Evolutionary conservation across 2,888 invertebrate genomes (phyloP).

Genomic region (Ophion slaviceki): DNA sequence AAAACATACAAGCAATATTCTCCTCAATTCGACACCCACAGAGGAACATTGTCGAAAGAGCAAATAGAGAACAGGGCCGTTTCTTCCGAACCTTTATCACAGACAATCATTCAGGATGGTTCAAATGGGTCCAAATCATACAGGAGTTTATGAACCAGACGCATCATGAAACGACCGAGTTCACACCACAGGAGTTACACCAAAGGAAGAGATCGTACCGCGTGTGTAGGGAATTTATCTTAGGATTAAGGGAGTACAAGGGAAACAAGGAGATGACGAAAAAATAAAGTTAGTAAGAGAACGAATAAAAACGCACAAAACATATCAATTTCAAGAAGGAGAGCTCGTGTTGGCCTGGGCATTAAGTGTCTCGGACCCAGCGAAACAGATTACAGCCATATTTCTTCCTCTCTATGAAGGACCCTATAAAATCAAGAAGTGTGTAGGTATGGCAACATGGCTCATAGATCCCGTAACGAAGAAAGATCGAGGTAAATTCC

Average conservation of each 20-base stretch:
- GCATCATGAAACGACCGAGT: too few relatives aligned
- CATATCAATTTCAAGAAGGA: background rate
- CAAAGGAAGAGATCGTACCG: too few relatives aligned
- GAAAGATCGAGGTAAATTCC: slow-evolving; percentile 33
- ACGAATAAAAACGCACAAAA: slow-evolving; percentile 1
- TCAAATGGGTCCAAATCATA: background rate
- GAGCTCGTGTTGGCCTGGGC: too few relatives aligned
- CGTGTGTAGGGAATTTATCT: too few relatives aligned
- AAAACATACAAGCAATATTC: background rate
- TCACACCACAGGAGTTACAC: too few relatives aligned
- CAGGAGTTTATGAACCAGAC: slow-evolving; percentile 7
- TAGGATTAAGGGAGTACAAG: too few relatives aligned
- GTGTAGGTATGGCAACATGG: slow-evolving; percentile 1
- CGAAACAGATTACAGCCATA: too few relatives aligned
- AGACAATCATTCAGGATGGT: too few relatives aligned
- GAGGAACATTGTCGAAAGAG: slow-evolving; percentile 9
- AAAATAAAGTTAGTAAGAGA: background rate
- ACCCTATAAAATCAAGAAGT: slow-evolving; percentile 4
- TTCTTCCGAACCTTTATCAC: slow-evolving; percentile 11
- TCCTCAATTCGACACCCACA: slow-evolving; percentile 23
- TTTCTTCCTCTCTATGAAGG: too few relatives aligned
- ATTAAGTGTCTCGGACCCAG: too few relatives aligned
- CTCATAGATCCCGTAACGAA: slow-evolving; percentile 1
- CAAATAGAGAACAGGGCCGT: background rate
- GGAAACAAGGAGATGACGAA: background rate